Evolutionary conservation across 2,113 vertebrate species (phyloP).

Genomic region (Engystomops pustulosus): DNA sequence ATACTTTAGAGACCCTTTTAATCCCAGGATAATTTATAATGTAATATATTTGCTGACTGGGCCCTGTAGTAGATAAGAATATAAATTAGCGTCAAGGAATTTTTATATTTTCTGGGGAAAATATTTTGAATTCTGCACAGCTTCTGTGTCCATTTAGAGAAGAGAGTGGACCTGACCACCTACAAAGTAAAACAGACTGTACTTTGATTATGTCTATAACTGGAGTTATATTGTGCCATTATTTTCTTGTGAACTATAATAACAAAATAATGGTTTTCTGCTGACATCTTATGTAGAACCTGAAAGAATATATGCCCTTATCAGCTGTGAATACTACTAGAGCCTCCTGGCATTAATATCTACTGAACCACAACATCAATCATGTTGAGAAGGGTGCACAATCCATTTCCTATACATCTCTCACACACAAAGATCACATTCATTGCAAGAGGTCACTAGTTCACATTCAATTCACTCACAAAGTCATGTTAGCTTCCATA

Average conservation of each 20-base stretch:
- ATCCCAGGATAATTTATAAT: not conserved
- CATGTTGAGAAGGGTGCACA: slow-evolving; percentile 37
- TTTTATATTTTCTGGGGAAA: not conserved
- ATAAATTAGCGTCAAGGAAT: too few relatives aligned
- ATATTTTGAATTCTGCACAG: slow-evolving; percentile 1
- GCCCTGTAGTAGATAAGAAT: not conserved
- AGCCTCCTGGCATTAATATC: slow-evolving; percentile 42
- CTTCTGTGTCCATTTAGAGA: not conserved
- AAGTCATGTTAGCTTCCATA: slow-evolving; percentile 1
- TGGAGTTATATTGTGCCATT: slow-evolving; percentile 25
- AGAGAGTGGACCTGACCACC: slow-evolving; percentile 22
- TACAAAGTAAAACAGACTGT: slow-evolving; percentile 25
- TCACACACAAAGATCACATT: slow-evolving; percentile 18
- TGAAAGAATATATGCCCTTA: slow-evolving; percentile 40
- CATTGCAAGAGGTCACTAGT: not conserved
- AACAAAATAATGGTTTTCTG: slow-evolving; percentile 45
- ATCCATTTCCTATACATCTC: slow-evolving; percentile 36
- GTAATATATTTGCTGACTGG: not conserved
- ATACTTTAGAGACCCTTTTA: too few relatives aligned
- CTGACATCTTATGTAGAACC: slow-evolving; percentile 48
- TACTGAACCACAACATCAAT: slow-evolving; percentile 45
- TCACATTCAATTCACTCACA: slow-evolving; percentile 35
- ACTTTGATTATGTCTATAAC: slow-evolving; percentile 36
- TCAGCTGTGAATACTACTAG: slow-evolving; percentile 34
- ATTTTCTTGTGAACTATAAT: slow-evolving; percentile 34